Evolutionary conservation across 2,797 vertebrate genomes (phyloP).

Genomic region (Manis javanica): DNA sequence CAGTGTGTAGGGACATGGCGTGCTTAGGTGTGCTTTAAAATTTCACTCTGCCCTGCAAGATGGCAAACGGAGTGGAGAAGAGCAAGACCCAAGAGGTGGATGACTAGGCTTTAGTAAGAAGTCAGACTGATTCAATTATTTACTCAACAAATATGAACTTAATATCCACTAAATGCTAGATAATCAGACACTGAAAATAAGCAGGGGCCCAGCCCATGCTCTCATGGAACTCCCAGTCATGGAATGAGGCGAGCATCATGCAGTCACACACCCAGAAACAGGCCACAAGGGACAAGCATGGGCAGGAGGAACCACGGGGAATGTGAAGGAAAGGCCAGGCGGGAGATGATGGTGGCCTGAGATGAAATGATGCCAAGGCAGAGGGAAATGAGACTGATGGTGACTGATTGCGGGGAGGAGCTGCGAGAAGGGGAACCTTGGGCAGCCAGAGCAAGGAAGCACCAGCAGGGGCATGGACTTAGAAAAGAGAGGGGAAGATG

Average conservation of each 20-base stretch:
- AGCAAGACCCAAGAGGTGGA: background rate
- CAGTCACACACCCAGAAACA: background rate
- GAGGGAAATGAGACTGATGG: background rate
- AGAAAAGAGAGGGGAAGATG: background rate
- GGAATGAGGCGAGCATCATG: background rate
- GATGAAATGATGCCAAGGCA: background rate
- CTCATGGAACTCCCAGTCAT: rapidly evolving
- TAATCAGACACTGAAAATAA: background rate
- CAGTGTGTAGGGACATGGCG: background rate
- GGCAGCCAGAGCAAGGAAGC: background rate
- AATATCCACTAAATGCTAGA: background rate
- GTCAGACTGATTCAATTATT: background rate
- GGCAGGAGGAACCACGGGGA: background rate
- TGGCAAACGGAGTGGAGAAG: background rate
- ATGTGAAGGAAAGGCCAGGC: background rate
- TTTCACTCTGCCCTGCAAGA: background rate
- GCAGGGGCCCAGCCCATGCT: background rate
- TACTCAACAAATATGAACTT: background rate
- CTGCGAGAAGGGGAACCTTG: background rate
- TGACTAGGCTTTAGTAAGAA: background rate
- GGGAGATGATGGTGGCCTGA: background rate
- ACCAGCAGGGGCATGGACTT: background rate
- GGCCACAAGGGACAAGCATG: background rate
- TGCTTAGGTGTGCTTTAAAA: background rate
- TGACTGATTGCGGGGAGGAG: background rate